Evolutionary conservation across 2,888 invertebrate species (phyloP), one percentile per base, ranked within the genome.

Genomic region (Unio pictorum): DNA sequence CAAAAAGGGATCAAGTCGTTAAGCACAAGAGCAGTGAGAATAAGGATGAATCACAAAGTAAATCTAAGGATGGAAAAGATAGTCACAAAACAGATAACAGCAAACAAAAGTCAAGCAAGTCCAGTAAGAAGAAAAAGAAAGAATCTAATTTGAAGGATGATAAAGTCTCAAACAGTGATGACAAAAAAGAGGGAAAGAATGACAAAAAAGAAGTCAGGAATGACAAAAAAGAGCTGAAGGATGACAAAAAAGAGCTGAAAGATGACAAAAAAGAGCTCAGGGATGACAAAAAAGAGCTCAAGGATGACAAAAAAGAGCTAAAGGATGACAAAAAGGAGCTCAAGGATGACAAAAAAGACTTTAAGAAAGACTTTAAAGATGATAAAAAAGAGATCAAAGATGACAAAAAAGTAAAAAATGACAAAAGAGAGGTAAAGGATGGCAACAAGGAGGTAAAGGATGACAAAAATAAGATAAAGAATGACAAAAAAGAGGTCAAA

Each of bases 151-250:
- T 7, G 30, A 61, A 62, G 64, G 64, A 58, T 56, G 68, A 71
- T 55, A 64, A 67, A 73, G 26, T 55, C 57, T 45, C 45, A 45
- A 45, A 45, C 23, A 74, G 68, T 20, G 74, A 72, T 60, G 75
- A 80, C 18, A 71, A 71, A 20, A 72, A 71, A 34, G 69, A 72
- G 45, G 73, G 73, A 18, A 68, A 45, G 56, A 68, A 73, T 60
- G 64, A 67, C 54, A 72, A 76, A 58, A 58, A 65, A 54, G 72
- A 71, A 20, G 30, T n/a, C 15, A 67, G 64, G 45, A 64, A 59
- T 61, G 68, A 70, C 30, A 61, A 55, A 55, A 65, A 65, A 23
- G 55, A 18, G 20, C 54, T 66, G 8, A 61, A 74, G 58, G 63
- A 66, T 58, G 66, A 73, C 28, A 62, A 23, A 54, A 63, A 45